These are phyloP conservation scores for Hypocryptadius cinnamomeus DNA, from an alignment of 2,113 vertebrate genomes.

Conservation along the genomic window DNA sequence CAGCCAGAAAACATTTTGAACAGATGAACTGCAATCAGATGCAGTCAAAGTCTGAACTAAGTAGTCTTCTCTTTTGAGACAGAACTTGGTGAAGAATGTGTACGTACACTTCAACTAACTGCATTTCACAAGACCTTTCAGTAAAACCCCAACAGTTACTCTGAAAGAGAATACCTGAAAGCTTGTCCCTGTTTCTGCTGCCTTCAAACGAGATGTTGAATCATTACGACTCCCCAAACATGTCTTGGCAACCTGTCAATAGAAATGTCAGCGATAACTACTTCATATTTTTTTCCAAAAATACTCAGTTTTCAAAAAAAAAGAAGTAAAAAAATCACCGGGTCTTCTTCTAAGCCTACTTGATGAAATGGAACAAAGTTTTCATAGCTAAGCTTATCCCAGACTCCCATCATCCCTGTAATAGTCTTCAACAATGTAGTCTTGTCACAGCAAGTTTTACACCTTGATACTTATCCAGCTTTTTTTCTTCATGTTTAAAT, in stretches of 20 bases:
- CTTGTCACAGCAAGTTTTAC: not conserved
- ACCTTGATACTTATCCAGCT: not conserved
- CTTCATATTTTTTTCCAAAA: not conserved
- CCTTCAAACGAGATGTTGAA: not conserved
- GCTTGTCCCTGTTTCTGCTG: slow-evolving; percentile 7
- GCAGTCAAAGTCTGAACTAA: not conserved
- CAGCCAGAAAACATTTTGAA: not conserved
- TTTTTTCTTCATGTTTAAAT: not conserved
- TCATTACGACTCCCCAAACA: slow-evolving; percentile 54
- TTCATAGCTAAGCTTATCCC: not conserved
- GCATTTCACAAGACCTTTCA: not conserved
- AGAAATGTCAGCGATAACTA: not conserved
- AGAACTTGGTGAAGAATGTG: not conserved
- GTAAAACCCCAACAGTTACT: not conserved
- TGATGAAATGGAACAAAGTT: not conserved
- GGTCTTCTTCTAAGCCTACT: not conserved
- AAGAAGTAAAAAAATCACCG: too few species aligned
- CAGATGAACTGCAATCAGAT: not conserved
- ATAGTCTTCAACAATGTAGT: not conserved
- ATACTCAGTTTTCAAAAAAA: fast-evolving
- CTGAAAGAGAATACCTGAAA: slow-evolving; percentile 58
- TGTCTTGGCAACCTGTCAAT: slow-evolving; percentile 48
- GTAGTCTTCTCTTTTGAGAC: not conserved
- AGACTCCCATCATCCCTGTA: not conserved
- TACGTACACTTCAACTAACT: not conserved